A percentile compares a stretch with the other conserved stretches of the same genome.
Conservation (phyloP, 2,888 invertebrate genomes). For the Campoplex capitator region DNA sequence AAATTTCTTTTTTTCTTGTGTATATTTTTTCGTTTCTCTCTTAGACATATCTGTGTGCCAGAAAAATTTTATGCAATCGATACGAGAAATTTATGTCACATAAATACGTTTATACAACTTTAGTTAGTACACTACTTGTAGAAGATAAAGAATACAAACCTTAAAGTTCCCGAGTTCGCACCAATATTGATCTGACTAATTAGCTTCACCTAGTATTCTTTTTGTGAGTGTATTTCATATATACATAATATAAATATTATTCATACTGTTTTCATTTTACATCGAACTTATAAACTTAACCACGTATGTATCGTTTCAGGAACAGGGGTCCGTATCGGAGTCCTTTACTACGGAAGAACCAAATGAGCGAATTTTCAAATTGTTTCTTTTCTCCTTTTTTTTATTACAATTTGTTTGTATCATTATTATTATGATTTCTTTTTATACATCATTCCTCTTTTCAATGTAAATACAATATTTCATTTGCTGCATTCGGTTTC, state of each 20-base stretch:
- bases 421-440: not conserved
- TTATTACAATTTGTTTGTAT: not conserved
- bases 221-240: slow-evolving; percentile 50
- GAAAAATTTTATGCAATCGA: slow-evolving; percentile 57
- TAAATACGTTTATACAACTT: not conserved
- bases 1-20: slow-evolving; percentile 30
- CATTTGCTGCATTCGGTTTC: slow-evolving; percentile 45
- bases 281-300: slow-evolving; percentile 64
- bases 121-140: slow-evolving; percentile 55
- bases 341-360: slow-evolving; percentile 64
- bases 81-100: slow-evolving; percentile 28
- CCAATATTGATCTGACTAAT: slow-evolving; percentile 64
- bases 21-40: slow-evolving; percentile 56
- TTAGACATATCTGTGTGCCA: slow-evolving; percentile 38
- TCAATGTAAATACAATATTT: slow-evolving; percentile 69
- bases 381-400: slow-evolving; percentile 2
- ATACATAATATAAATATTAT: not conserved
- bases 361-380: slow-evolving; percentile 54
- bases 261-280: slow-evolving; percentile 51
- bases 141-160: slow-evolving; percentile 22
- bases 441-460: slow-evolving; percentile 41
- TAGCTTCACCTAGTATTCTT: slow-evolving; percentile 65
- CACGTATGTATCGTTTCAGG: slow-evolving; percentile 71
- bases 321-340: slow-evolving; percentile 65
- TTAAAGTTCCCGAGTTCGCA: slow-evolving; percentile 47